These are phyloP conservation scores for Propithecus perrieri DNA, from an alignment of 2,797 vertebrate species.

Conservation along the genomic window DNA sequence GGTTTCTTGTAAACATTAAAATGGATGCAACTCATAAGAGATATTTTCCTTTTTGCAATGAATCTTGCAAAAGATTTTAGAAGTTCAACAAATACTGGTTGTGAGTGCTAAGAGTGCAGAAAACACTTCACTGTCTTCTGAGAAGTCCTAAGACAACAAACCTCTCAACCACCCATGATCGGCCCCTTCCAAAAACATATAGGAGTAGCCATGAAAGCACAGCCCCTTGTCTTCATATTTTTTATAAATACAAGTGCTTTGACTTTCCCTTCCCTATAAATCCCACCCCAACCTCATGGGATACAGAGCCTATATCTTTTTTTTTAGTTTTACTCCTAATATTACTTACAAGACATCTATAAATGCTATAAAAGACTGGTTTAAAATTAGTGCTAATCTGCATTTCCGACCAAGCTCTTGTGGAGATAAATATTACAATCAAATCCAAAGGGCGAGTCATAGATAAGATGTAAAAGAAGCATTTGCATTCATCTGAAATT, in stretches of 20 bases:
- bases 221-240: not conserved
- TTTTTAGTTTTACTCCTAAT: not conserved
- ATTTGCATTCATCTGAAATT: not conserved
- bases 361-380: not conserved
- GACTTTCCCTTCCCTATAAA: not conserved
- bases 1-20: conserved; percentile 40
- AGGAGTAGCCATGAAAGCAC: not conserved
- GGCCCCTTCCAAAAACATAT: not conserved
- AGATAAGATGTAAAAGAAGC: not conserved
- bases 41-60: not conserved
- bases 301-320: not conserved
- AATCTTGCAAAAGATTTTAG: conserved; percentile 43
- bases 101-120: not conserved
- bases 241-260: not conserved
- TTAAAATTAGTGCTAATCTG: not conserved
- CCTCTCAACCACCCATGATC: not conserved
- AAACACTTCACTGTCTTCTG: conserved; percentile 28
- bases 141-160: not conserved
- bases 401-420: not conserved
- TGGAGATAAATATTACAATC: not conserved
- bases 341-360: not conserved
- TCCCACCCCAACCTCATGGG: not conserved
- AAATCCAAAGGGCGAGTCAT: not conserved
- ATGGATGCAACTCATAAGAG: not conserved
- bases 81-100: not conserved